A percentile compares a stretch with the other conserved stretches of the same genome.
These are phyloP conservation scores for Miltochrista miniata DNA, from an alignment of 2,888 invertebrate species.

Conservation along the genomic window DNA sequence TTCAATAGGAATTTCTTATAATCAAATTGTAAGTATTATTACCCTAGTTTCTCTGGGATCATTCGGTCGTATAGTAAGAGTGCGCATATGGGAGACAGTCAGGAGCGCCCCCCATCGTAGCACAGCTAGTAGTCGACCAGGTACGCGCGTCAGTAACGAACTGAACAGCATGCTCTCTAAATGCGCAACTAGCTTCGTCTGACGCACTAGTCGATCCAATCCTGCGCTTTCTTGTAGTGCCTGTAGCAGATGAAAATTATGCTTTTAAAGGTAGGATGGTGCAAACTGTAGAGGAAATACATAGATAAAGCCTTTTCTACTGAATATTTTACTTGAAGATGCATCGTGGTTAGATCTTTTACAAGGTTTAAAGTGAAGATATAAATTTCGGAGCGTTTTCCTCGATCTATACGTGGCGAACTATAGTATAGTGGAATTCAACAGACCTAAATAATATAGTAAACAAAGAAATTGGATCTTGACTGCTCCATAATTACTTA, in stretches of 20 bases:
- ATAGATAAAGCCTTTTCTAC: no score
- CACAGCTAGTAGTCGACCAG: constrained; percentile 85
- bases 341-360: no score
- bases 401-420: no score
- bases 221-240: constrained; percentile 92
- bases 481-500: no score
- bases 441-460: no score
- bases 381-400: no score
- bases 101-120: constrained; percentile 89
- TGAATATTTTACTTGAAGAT: no score
- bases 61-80: constrained; percentile 90
- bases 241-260: constrained; percentile 53
- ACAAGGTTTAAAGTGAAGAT: no score
- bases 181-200: constrained; percentile 92
- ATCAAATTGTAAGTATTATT: constrained; percentile 2
- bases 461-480: no score
- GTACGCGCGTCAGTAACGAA: constrained; percentile 86
- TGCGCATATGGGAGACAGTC: constrained; percentile 89
- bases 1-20: not conserved
- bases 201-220: constrained; percentile 90
- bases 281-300: no score
- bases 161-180: constrained; percentile 93
- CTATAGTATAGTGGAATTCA: no score
- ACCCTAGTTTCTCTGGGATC: constrained; percentile 91
- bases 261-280: not conserved